Base-by-base conservation (phyloP, 1,140 invertebrate species). In the Zaprionus tsacasi region DNA sequence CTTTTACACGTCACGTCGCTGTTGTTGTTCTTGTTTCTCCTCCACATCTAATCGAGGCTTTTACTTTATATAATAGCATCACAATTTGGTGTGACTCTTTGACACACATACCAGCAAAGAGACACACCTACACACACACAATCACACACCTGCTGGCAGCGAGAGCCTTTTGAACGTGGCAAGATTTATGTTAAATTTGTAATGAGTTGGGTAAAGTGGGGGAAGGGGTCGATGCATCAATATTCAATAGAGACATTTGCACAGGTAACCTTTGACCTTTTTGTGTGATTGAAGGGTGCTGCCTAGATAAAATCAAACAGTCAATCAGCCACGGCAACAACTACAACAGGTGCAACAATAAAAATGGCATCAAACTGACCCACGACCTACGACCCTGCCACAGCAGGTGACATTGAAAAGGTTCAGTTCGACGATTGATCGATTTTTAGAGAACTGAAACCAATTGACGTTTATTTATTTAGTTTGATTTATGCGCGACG, bases 181-280 rank as follows among this genome's bases (percentile, higher is more conserved):
- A 80, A 83, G 81, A 83, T 83, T 83, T 83, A 83, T 85, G 81
- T 81, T 83, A 45, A 78, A 81, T 83, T 81, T 83, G 81, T 83
- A 83, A 83, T 85, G 81, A 67, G 35, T 25, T 15, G 25, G 21
- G 12, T 30, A 45, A 33, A n/a, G 25, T 40, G 17, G 33, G 33
- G 64, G 67, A 54, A 13, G 45, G 30, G 65, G 57, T 60, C 69
- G 76, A 80, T 80, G 77, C 81, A 85, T 83, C 81, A 83, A 83
- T 68, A 38, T 79, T 60, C 48, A 66, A 83, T 76, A 45, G 55
- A 85, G 69, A 68, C 77, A 83, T 68, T 82, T 70, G 75, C 79
- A 54, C 52, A 56, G 48, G 52, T 55, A 70, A 70, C 78, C 70
- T 81, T 66, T 86, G 74, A 78, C 74, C 82, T 78, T 86, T 85